Base-by-base conservation (phyloP, 2,797 vertebrate species). In the Darevskia mixta region DNA sequence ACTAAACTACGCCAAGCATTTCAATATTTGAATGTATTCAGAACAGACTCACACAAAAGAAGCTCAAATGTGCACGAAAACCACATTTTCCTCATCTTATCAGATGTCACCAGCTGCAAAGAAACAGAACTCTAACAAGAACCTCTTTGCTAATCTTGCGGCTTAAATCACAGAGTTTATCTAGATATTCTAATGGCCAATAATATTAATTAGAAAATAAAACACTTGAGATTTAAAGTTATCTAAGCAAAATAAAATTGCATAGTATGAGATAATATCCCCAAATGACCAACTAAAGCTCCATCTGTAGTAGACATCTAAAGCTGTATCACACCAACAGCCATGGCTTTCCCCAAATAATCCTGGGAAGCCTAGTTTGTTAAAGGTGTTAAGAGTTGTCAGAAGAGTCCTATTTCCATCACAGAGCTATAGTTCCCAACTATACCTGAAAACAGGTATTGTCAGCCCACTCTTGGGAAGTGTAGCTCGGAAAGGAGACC, bases 171-270 rank as follows among this genome's bases (percentile, higher is more conserved):
- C n/a, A 49, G 20, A n/a, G 58, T 41, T 84, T 78, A 86, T 8
- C 38, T 64, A n/a, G 73, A 27, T 64, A 71, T n/a, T 25, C 45
- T n/a, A 67, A 69, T 49, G 18, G 4, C 41, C n/a, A 32, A 23
- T 49, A 43, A 43, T 41, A 43, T 41, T 83, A n/a, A 79, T 79
- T 79, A 79, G 76, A 27, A 71, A 79, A 86, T 58, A 55, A 79
- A 38, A 67, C 13, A 58, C 29, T 43, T 71, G 76, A 69, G 43
- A 58, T 86, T 73, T 79, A 79, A 49, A 58, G 23, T 43, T 10
- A 35, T 71, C 32, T n/a, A 32, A 83, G 43, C 41, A 49, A 41
- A 45, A 25, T 41, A 49, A 45, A 49, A 58, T 73, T 73, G 7
- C n/a, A 83, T 58, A 6, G 43, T 18, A 29, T 4, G 32, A 23